Evolutionary conservation across 2,113 vertebrate species (phyloP).

Genomic region (Poecilia latipinna): DNA sequence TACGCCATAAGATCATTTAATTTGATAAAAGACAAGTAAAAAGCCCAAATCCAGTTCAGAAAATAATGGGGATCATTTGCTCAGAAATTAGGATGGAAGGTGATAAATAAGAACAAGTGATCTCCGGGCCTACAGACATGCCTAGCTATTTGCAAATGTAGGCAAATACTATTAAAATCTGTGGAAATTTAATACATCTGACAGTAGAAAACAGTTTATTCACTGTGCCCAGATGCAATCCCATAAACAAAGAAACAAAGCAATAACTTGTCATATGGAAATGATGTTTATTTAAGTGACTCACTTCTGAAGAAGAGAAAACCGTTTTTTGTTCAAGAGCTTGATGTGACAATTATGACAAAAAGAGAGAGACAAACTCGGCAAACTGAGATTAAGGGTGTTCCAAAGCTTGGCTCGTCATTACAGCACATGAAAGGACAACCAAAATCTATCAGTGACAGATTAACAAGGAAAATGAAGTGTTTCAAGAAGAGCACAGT

Average conservation of each 20-base stretch:
- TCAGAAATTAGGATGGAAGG: constrained; percentile 72
- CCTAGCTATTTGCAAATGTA: constrained; percentile 72
- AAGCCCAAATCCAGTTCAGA: constrained; percentile 78
- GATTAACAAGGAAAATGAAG: constrained; percentile 60
- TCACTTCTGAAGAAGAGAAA: constrained; percentile 58
- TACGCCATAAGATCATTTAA: constrained; percentile 81
- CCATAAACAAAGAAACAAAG: constrained; percentile 77
- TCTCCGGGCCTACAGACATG: constrained; percentile 67
- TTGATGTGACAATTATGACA: constrained; percentile 60
- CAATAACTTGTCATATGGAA: constrained; percentile 74
- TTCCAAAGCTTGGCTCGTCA: constrained; percentile 57
- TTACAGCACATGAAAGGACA: constrained; percentile 54
- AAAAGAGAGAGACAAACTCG: constrained; percentile 49
- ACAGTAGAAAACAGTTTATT: constrained; percentile 78
- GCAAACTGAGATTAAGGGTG: constrained; percentile 58
- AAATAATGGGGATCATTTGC: constrained; percentile 83
- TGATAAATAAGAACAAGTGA: constrained; percentile 76
- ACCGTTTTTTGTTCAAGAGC: constrained; percentile 47
- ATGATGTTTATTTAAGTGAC: constrained; percentile 73
- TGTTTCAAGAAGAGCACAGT: constrained; percentile 42
- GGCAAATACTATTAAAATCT: constrained; percentile 73
- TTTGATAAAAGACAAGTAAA: constrained; percentile 83
- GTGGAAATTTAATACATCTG: constrained; percentile 69
- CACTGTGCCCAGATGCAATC: constrained; percentile 70
- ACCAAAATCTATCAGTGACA: constrained; percentile 60